Base-by-base conservation (phyloP, 2,113 vertebrate genomes). In the Butorides virescens region DNA sequence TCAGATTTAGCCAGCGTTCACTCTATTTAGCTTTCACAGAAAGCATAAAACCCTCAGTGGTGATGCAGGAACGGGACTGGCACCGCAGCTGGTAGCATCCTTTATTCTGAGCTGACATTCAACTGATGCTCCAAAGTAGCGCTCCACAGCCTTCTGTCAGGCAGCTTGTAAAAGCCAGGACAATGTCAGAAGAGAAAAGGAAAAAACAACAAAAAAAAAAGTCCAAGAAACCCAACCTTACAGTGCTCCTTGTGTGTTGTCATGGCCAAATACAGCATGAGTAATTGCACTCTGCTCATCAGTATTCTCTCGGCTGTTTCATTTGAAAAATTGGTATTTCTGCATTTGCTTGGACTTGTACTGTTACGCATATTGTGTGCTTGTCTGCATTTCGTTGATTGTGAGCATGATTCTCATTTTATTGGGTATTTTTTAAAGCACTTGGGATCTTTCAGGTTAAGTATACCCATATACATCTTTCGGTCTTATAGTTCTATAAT, bases 261-360 rank as follows among this genome's bases (percentile, higher is more conserved):
- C 42, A n/a, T 88, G 39, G 46, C 26, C 75, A 90, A 55, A 71
- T 74, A 26, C 29, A 63, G 32, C 47, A 62, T 67, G 78, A 92
- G 32, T 94, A 62, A 92, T 88, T 86, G 61, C 55, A 18, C 21
- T 80, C 30, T 42, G 37, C 65, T 88, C 5, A 6, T 88, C 90
- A 39, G 27, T 63, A 71, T 83, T 84, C 47, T 91, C 13, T 70
- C 19, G 70, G 58, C 70, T 65, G 55, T 88, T 94, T 94, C 50
- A 30, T 88, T 86, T 86, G 86, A 63, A 92, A 80, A 94, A 94
- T 30, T 74, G 59, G 42, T 71, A 39, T 88, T 94, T 81, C 59
- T 59, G n/a, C 15, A 11, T 88, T 90, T 93, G 37, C 55, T 67
- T 53, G 63, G 50, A 52, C 58, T 86, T 81, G 61, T 7, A 20